phyloP scores from a whole-genome alignment of 2,797 vertebrate species.

The Lacerta viridis region DNA sequence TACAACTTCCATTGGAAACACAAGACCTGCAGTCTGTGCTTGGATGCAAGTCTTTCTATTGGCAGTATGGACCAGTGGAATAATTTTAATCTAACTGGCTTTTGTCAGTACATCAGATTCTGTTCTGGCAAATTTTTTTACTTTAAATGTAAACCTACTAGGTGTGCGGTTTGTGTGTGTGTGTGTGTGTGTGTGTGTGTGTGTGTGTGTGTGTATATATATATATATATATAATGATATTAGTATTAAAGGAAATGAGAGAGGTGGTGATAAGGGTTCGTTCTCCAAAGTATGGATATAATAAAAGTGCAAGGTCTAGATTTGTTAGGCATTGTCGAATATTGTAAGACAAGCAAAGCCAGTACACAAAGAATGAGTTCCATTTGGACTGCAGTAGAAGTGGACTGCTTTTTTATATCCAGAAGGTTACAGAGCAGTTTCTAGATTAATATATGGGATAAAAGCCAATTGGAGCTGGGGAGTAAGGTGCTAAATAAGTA shows the following conservation, averaged over 20 bases:
- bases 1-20: not conserved
- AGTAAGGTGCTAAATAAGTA: not conserved
- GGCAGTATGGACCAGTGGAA: not conserved
- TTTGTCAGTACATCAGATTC: not conserved
- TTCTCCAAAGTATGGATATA: not conserved
- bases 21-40: too few species aligned
- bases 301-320: not conserved
- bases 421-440: not conserved
- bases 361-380: not conserved
- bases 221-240: too few species aligned
- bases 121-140: not conserved
- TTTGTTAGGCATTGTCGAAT: not conserved
- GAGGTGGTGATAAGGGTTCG: not conserved
- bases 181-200: too few species aligned
- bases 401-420: not conserved
- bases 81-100: not conserved
- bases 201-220: too few species aligned
- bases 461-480: not conserved
- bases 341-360: not conserved
- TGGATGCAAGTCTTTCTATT: not conserved
- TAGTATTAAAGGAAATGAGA: not conserved
- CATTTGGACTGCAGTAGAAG: too few species aligned
- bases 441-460: not conserved
- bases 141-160: not conserved
- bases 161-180: too few species aligned